Base-by-base conservation (phyloP, 1,140 invertebrate species). In the Maconellicoccus hirsutus region DNA sequence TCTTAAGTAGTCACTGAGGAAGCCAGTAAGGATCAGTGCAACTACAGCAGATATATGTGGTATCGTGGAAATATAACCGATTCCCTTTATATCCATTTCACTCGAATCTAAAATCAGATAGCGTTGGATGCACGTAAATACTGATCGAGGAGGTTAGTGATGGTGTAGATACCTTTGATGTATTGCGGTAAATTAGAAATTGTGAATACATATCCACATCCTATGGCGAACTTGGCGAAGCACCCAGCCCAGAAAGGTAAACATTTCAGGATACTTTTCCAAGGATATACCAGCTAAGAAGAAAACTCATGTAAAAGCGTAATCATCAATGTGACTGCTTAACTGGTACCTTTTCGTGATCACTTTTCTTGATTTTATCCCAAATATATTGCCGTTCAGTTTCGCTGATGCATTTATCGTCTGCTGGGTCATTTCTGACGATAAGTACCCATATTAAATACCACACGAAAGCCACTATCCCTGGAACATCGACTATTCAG, bases 261-360 rank as follows among this genome's bases (percentile, higher is more conserved):
- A 0, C 93, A 96, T 0, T 84, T 88, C n/a, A 96, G 78, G 75
- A 96, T 92, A 6, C 84, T 80, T 69, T 83, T 84, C 93, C 93
- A 95, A 0, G 92, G 92, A 52, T 70, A 72, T 3, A 52, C 42
- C 22, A 66, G 61, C 61, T 66, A 59, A n/a, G 16, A 7, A 22
- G 4, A n/a, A n/a, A n/a, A 59, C 6, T 7, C 16, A 59, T 33
- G 42, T 8, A 52, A 52, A 4, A 19, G 42, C 42, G 42, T 3
- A 16, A 52, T n/a, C n/a, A 52, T 33, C 29, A 33, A 33, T 33
- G 29, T 33, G 19, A 23, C 21, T 25, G 25, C 22, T 26, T 66
- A 23, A 10, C 6, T 66, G 21, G 19, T 14, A 66, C 25, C 25
- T 66, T 66, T 12, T 66, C 7, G 25, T 66, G 3, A 23, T 10